These are phyloP conservation scores for Sciurus vulgaris DNA, from an alignment of 2,797 vertebrate genomes.

Conservation along the genomic window DNA sequence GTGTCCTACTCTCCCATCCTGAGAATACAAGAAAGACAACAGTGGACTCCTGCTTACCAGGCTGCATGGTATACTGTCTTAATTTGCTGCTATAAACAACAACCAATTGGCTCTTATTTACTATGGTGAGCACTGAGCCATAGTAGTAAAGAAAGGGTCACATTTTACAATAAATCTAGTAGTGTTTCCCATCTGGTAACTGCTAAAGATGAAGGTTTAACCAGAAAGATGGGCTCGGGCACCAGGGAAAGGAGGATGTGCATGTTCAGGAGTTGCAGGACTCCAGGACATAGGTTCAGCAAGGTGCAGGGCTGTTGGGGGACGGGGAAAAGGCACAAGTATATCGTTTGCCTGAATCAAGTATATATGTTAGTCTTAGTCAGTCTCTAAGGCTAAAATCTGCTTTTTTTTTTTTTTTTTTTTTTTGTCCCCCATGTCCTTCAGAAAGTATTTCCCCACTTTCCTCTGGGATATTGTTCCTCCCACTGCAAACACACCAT, in stretches of 20 bases:
- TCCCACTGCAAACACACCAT: background rate
- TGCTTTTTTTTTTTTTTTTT: background rate
- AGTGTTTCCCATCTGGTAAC: background rate
- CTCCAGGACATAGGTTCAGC: background rate
- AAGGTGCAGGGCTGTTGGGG: rapidly evolving
- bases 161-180: background rate
- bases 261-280: background rate
- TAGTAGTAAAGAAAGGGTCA: background rate
- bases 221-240: background rate
- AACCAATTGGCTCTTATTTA: background rate
- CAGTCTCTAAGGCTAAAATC: background rate
- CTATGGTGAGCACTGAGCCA: background rate
- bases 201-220: background rate
- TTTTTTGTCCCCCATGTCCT: rapidly evolving
- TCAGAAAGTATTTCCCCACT: background rate
- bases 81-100: background rate
- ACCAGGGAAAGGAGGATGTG: background rate
- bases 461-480: background rate
- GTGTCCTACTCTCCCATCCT: background rate
- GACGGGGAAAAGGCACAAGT: background rate
- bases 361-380: background rate
- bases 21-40: background rate
- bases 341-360: background rate
- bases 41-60: background rate
- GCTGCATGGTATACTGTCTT: background rate